A percentile compares a stretch with the other conserved stretches of the same genome.
Evolutionary conservation across 2,797 vertebrate species (phyloP).

Genomic region (Notoglanidium macrostoma): DNA sequence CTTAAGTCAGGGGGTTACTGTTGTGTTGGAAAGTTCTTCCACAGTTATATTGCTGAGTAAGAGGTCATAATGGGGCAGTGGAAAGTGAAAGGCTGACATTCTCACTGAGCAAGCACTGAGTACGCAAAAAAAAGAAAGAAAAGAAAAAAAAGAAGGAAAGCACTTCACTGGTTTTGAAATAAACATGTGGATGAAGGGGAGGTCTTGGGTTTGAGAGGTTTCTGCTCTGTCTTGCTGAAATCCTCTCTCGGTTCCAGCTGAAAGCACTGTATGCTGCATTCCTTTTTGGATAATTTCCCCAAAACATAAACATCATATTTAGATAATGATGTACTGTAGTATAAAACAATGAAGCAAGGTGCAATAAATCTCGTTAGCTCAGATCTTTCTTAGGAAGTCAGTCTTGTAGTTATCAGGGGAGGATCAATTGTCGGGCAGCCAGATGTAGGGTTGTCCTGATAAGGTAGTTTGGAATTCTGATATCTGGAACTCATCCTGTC

Average conservation of each 20-base stretch:
- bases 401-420: background rate
- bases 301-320: background rate
- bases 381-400: background rate
- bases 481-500: background rate
- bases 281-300: background rate
- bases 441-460: background rate
- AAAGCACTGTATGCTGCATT: background rate
- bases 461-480: background rate
- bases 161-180: background rate
- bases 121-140: background rate
- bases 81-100: constrained; percentile 25
- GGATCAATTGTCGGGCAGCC: background rate
- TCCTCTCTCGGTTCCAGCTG: background rate
- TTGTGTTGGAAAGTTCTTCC: background rate
- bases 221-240: background rate
- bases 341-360: background rate
- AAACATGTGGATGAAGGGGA: background rate
- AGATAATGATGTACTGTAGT: background rate
- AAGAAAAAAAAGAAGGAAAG: constrained; percentile 3
- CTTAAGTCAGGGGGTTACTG: background rate
- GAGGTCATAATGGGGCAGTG: constrained; percentile 27
- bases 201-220: background rate
- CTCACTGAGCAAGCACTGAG: constrained; percentile 36
- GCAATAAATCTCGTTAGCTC: background rate
- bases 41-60: constrained; percentile 30